These are phyloP conservation scores for Ephialtes manifestator DNA, from an alignment of 2,888 invertebrate species.

Conservation along the genomic window DNA sequence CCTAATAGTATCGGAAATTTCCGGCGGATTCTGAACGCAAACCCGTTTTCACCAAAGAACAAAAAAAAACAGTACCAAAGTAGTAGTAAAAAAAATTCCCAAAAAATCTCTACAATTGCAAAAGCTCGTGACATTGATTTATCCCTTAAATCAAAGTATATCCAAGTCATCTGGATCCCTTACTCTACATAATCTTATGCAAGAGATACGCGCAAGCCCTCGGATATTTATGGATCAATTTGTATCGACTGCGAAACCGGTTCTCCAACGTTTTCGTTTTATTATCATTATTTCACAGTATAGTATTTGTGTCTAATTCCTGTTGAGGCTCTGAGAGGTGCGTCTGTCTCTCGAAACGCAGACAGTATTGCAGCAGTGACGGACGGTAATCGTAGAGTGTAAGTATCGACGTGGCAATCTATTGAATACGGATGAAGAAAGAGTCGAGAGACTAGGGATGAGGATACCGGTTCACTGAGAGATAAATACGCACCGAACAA, in stretches of 20 bases:
- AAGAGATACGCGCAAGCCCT: not conserved
- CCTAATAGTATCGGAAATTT: too few relatives aligned
- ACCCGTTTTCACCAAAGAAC: too few relatives aligned
- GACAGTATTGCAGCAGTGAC: not conserved
- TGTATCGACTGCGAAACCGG: not conserved
- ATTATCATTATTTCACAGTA: not conserved
- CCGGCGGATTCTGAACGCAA: too few relatives aligned
- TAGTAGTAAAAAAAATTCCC: too few relatives aligned
- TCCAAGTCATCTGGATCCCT: not conserved
- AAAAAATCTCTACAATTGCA: too few relatives aligned
- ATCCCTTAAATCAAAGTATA: not conserved
- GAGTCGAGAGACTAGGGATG: not conserved
- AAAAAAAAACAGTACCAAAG: too few relatives aligned
- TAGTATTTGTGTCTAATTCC: not conserved
- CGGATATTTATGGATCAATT: not conserved
- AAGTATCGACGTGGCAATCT: not conserved
- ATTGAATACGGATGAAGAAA: not conserved
- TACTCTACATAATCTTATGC: not conserved
- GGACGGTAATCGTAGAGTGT: not conserved
- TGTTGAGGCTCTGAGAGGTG: not conserved
- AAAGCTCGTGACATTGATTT: too few relatives aligned
- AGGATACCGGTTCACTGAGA: not conserved
- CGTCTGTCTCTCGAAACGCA: not conserved
- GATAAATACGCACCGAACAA: slow-evolving; percentile 5
- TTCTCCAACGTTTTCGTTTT: not conserved